These are phyloP conservation scores for Abrostola tripartita DNA, from an alignment of 2,888 invertebrate genomes.

Conservation along the genomic window DNA sequence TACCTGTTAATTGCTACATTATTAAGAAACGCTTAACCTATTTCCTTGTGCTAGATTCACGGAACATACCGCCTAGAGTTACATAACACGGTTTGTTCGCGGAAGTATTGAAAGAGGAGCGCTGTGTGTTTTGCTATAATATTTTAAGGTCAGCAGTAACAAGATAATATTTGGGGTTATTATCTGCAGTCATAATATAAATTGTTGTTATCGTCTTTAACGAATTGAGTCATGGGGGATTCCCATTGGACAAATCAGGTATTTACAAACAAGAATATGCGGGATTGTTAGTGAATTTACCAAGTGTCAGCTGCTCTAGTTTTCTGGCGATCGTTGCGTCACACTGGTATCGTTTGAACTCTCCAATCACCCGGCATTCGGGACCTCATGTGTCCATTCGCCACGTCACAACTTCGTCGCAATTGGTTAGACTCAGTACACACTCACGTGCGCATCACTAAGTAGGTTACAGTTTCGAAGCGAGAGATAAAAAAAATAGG, in stretches of 20 bases:
- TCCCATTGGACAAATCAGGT: constrained; percentile 24
- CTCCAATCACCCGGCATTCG: constrained; percentile 61
- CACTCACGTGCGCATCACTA: constrained; percentile 75
- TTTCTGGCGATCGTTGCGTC: constrained; percentile 58
- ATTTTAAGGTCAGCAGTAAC: constrained; percentile 30
- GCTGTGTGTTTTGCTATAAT: constrained; percentile 24
- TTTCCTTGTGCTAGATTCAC: constrained; percentile 79
- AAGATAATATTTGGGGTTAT: constrained; percentile 40
- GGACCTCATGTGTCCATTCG: constrained; percentile 58
- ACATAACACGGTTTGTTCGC: constrained; percentile 68
- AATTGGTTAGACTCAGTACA: constrained; percentile 62
- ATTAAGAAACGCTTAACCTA: constrained; percentile 86
- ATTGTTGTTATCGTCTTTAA: constrained; percentile 23
- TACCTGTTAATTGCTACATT: constrained; percentile 80
- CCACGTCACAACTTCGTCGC: constrained; percentile 68
- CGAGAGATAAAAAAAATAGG: constrained; percentile 87
- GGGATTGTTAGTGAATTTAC: constrained; percentile 6
- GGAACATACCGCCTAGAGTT: constrained; percentile 64
- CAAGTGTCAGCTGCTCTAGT: constrained; percentile 17
- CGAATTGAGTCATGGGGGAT: constrained; percentile 48
- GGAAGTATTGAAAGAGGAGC: constrained; percentile 59
- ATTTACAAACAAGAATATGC: constrained; percentile 14
- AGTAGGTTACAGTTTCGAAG: constrained; percentile 84
- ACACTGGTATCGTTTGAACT: constrained; percentile 46
- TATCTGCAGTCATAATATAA: constrained; percentile 26